These are phyloP conservation scores for Drosophila macrospina DNA, from an alignment of 2,888 invertebrate species.

Conservation along the genomic window DNA sequence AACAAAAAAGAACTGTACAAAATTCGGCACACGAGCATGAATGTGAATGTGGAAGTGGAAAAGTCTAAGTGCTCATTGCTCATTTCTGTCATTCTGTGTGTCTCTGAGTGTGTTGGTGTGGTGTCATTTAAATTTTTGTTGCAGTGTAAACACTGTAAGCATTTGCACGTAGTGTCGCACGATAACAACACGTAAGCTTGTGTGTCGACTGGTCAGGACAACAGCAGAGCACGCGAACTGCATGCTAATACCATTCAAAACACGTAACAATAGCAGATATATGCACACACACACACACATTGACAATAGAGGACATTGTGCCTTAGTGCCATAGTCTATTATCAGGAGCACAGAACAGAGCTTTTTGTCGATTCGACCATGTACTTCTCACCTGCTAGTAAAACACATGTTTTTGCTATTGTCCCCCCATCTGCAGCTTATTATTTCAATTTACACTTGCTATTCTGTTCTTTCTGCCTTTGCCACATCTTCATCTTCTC, in stretches of 20 bases:
- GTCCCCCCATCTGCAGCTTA: constrained; percentile 15
- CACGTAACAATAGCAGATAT: constrained; percentile 55
- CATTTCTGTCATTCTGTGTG: too few species aligned
- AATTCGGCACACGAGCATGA: constrained; percentile 21
- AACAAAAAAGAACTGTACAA: constrained; percentile 24
- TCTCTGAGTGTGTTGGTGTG: constrained; percentile 1
- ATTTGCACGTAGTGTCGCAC: constrained; percentile 44
- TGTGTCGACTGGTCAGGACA: constrained; percentile 28
- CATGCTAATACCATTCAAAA: constrained; percentile 40
- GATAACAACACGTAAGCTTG: constrained; percentile 39
- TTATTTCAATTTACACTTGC: constrained; percentile 29
- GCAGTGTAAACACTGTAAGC: constrained; percentile 55
- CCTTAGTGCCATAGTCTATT: constrained; percentile 49
- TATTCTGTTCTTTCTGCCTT: constrained; percentile 18
- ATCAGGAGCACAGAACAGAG: constrained; percentile 32
- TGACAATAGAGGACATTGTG: constrained; percentile 36
- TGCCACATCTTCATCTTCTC: not conserved
- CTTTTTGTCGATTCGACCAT: constrained; percentile 23
- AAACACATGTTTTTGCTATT: constrained; percentile 18
- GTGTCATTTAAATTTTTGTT: constrained; percentile 60
- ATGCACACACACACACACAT: constrained; percentile 10
- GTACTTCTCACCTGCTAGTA: constrained; percentile 23
- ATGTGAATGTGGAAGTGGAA: constrained; percentile 24
- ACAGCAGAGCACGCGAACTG: constrained; percentile 18
- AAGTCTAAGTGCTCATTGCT: constrained; percentile 28